Percentiles rank a stretch among this genome's conserved stretches.
phyloP scores from a whole-genome alignment of 2,888 invertebrate species.

The Ennomos quercinarius region DNA sequence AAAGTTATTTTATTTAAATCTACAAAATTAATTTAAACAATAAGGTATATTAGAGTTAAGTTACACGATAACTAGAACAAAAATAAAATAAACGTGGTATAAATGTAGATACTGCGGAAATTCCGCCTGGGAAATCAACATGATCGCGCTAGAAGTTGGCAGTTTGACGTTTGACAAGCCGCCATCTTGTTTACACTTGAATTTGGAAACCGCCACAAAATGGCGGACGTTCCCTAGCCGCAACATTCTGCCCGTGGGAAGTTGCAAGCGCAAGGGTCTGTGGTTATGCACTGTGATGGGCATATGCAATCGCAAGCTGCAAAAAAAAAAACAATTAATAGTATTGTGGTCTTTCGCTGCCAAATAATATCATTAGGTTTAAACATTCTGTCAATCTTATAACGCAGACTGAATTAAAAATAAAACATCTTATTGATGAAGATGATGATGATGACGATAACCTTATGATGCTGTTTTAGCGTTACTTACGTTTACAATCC shows the following conservation, averaged over 20 bases:
- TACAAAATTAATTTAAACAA: constrained; percentile 35
- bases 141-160: constrained; percentile 8
- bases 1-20: constrained; percentile 34
- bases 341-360: too few relatives aligned
- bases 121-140: not conserved
- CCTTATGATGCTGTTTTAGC: too few relatives aligned
- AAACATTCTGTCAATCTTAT: too few relatives aligned
- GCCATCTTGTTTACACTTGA: constrained; percentile 50
- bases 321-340: constrained; percentile 33
- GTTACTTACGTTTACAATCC: constrained; percentile 74
- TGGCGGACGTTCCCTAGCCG: constrained; percentile 53
- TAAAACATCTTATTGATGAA: too few relatives aligned
- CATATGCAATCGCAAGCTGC: constrained; percentile 74
- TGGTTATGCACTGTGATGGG: constrained; percentile 72
- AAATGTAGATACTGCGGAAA: constrained; percentile 1
- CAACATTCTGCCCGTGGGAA: constrained; percentile 76
- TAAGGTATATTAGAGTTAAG: constrained; percentile 26
- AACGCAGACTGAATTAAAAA: too few relatives aligned
- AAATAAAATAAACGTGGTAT: constrained; percentile 8
- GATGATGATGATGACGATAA: too few relatives aligned
- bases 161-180: constrained; percentile 22
- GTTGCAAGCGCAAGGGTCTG: constrained; percentile 74
- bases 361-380: too few relatives aligned
- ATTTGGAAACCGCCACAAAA: constrained; percentile 58
- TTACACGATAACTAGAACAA: constrained; percentile 14